Evolutionary conservation across 2,797 vertebrate genomes (phyloP), one percentile per base, ranked within the genome.

Genomic region (Selene dorsalis): DNA sequence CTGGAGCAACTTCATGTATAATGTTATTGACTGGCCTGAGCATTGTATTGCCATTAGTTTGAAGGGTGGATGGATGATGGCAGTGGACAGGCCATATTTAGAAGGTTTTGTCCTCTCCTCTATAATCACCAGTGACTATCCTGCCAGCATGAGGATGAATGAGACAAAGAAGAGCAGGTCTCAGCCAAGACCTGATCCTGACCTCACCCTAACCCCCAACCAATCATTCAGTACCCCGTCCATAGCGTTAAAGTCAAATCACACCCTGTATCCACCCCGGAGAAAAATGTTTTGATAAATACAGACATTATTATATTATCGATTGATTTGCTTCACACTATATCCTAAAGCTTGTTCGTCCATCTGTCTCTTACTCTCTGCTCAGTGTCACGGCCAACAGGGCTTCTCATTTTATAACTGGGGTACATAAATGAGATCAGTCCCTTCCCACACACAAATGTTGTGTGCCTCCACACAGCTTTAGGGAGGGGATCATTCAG

Each of bases 401-500:
- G 55, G 53, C 50, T 59, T 24, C 56, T 59, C 50, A 6, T 73
- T 32, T n/a, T 32, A 65, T 52, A 61, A 48, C 61, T 58, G 52
- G 20, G 48, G 58, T 13, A 24, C 69, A 72, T 84, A 60, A 62
- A 67, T 10, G 47, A 60, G 79, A 73, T 72, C 35, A 70, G 56
- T 47, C n/a, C n/a, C 16, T 16, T 16, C 24, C 22, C 60, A 63
- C 60, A 9, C 2, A 10, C 65, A 75, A 30, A 64, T 69, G 56
- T 24, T 52, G 71, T 50, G 66, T 18, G 26, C 18, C 38, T 61
- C 12, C 66, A 35, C 43, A 24, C 47, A 2, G 52, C 75, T 73
- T 80, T 9, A 62, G 67, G 64, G 73, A 83, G 20, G 32, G 47
- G 62, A 79, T 77, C 75, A 24, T 52, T 80, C 72, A 61, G 63